Percentiles rank a stretch among this genome's conserved stretches.
These are phyloP conservation scores for Craseonycteris thonglongyai DNA, from an alignment of 2,113 vertebrate genomes.

Conservation along the genomic window DNA sequence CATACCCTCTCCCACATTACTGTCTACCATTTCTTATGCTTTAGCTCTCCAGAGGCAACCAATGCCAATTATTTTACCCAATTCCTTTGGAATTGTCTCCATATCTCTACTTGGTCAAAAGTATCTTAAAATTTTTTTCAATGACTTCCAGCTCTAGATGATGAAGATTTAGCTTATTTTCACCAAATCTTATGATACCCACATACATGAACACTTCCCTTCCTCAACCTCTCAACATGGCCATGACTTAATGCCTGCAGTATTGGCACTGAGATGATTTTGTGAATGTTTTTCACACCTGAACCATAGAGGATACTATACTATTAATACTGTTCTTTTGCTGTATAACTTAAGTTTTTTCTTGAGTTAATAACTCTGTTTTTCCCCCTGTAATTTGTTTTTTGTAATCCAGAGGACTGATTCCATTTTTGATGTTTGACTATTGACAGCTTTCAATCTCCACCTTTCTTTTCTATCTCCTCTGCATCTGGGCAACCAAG, in stretches of 20 bases:
- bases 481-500: neutral
- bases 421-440: neutral
- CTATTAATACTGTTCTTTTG: neutral
- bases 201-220: neutral
- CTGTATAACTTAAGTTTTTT: neutral
- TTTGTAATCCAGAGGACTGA: neutral
- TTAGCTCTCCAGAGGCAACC: neutral
- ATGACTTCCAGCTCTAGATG: neutral
- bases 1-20: neutral
- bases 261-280: neutral
- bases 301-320: neutral
- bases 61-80: neutral
- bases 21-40: neutral
- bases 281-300: neutral
- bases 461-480: neutral
- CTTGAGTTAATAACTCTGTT: neutral
- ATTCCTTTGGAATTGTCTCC: neutral
- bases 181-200: neutral
- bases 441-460: neutral
- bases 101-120: neutral
- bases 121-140: neutral
- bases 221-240: neutral
- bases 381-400: neutral
- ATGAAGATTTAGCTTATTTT: neutral
- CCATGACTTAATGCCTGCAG: neutral